Base-by-base conservation (phyloP, 2,888 invertebrate genomes). In the Malthinus flaveolus region DNA sequence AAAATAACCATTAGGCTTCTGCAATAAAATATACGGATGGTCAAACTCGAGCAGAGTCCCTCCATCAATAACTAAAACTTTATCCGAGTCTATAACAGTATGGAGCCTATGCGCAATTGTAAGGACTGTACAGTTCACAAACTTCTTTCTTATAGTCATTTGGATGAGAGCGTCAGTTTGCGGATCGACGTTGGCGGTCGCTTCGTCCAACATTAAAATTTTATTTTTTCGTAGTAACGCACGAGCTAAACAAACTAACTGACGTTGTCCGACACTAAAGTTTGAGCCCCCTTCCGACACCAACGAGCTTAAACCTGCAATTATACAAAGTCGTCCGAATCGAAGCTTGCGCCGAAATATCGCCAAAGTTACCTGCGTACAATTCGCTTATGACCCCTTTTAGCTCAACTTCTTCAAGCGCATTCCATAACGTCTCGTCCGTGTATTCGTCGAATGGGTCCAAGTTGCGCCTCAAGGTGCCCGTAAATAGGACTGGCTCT, bases 361-460 rank as follows among this genome's bases (percentile, higher is more conserved):
- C 12, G 11, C 7, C 35, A 5, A 7, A n/a, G 1, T 10, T 50
- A 50, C 50, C 50, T 31, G 7, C 3, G 13, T 8, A 4, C 39
- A 50, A 42, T 10, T 42, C 42, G 8, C 78, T 75, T 34, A 91
- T 84, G 0, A 85, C 84, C 47, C 87, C 85, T 71, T 92, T 93
- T 32, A 95, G 71, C 71, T 90, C 88, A 48, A 90, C 89, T 79
- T 94, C 91, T 66, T 93, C 91, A 15, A 96, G 78, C 0, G 91
- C 93, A 61, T 85, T 83, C 95, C 95, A 95, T 1, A 96, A 78
- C 56, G 88, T 84, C 9, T 84, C 83, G 69, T 95, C 95, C 0
- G 85, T 82, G 72, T 89, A 90, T 70, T 89, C 87, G 62, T 89
- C 86, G 75, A 95, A 94, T 1, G 95, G 95, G 80, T 96, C 95